Percentiles rank a stretch among this genome's conserved stretches.
These are phyloP conservation scores for Suillia variegata DNA, from an alignment of 2,888 invertebrate genomes.

Conservation along the genomic window DNA sequence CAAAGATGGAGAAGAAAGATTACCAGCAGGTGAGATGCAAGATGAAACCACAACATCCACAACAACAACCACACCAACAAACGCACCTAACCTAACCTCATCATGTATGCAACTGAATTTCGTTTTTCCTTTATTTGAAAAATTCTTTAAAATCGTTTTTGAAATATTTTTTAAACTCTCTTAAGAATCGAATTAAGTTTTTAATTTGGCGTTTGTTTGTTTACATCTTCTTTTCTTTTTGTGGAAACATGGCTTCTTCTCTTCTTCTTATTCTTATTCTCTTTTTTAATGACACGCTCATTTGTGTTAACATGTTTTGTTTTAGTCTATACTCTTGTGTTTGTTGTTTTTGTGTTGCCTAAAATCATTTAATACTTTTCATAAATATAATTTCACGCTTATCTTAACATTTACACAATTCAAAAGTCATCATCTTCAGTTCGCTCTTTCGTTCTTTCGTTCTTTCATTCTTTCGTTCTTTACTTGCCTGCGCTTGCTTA, in stretches of 20 bases:
- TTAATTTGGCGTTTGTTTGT: slow-evolving; percentile 8
- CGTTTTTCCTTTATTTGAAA: slow-evolving; percentile 15
- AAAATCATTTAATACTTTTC: not conserved
- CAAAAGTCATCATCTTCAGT: not conserved
- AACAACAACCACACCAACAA: slow-evolving; percentile 23
- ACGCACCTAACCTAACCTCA: slow-evolving; percentile 14
- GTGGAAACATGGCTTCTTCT: not conserved
- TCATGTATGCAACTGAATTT: slow-evolving; percentile 29
- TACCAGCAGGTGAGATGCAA: slow-evolving; percentile 69
- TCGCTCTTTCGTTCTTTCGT: too few relatives aligned
- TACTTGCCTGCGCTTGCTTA: too few relatives aligned
- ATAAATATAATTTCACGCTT: not conserved
- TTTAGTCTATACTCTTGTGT: not conserved
- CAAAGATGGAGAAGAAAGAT: slow-evolving; percentile 71
- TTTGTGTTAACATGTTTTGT: too few relatives aligned
- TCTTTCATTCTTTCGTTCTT: too few relatives aligned
- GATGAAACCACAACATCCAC: slow-evolving; percentile 36
- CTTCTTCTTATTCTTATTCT: not conserved
- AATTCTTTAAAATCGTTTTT: too few relatives aligned
- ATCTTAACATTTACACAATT: not conserved
- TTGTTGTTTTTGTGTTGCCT: too few relatives aligned
- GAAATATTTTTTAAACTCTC: too few relatives aligned
- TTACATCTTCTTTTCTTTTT: not conserved
- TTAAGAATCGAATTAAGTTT: too few relatives aligned
- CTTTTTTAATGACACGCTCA: not conserved